Evolutionary conservation across 2,113 vertebrate species (phyloP).

Genomic region (Chaetura pelagica): DNA sequence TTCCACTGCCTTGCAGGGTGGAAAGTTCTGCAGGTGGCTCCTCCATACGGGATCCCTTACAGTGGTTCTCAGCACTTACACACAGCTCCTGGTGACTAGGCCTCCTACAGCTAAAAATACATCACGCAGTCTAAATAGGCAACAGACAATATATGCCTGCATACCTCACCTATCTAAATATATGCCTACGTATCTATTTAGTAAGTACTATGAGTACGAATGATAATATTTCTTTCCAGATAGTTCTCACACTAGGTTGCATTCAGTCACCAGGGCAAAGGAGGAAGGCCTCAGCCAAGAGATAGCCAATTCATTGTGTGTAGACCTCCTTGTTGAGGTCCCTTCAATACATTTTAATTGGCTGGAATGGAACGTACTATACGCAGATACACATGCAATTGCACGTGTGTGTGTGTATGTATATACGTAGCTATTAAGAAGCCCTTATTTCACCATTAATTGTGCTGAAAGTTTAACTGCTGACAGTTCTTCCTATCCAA

Average conservation of each 20-base stretch:
- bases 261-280: not conserved
- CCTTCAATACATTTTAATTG: not conserved
- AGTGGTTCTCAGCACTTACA: not conserved
- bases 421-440: not conserved
- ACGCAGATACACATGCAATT: not conserved
- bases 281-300: not conserved
- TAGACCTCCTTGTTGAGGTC: not conserved
- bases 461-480: not conserved
- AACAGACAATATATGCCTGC: not conserved
- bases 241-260: not conserved
- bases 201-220: not conserved
- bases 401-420: not conserved
- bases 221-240: not conserved
- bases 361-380: not conserved
- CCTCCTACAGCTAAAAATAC: conserved; percentile 34
- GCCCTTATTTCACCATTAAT: not conserved
- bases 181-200: not conserved
- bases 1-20: not conserved
- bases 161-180: not conserved
- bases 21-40: conserved; percentile 9
- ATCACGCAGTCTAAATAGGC: not conserved
- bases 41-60: not conserved
- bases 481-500: not conserved
- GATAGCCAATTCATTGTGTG: rapidly evolving
- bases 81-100: not conserved